Conservation (phyloP, 1,140 invertebrate genomes). For the Drosophila kohkoa region DNA sequence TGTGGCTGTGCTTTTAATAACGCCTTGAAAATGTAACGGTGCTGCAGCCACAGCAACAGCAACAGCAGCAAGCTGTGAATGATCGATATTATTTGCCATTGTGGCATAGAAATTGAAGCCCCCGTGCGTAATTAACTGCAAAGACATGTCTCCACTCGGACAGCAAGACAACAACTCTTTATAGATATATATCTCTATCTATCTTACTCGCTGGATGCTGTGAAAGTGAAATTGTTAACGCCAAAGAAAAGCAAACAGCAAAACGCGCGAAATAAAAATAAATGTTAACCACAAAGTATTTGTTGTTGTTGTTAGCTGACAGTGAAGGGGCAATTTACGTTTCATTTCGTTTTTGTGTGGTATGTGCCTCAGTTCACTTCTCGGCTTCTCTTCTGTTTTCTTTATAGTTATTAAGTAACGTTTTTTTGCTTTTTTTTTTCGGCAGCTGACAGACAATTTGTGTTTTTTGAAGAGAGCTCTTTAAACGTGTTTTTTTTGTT, state of each 20-base stretch:
- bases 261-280: constrained; percentile 38
- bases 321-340: constrained; percentile 78
- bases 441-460: constrained; percentile 49
- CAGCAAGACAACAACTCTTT: background rate
- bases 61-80: constrained; percentile 49
- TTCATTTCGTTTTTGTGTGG: constrained; percentile 57
- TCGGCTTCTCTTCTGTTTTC: constrained; percentile 13
- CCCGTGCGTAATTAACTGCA: constrained; percentile 72
- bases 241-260: constrained; percentile 59
- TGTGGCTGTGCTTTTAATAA: constrained; percentile 37
- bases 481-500: constrained; percentile 33
- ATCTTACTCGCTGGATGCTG: constrained; percentile 57
- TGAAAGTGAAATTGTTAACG: constrained; percentile 79
- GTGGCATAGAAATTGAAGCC: constrained; percentile 72
- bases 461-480: constrained; percentile 24
- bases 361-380: constrained; percentile 57
- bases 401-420: constrained; percentile 78
- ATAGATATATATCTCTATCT: constrained; percentile 24
- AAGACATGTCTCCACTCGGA: constrained; percentile 65
- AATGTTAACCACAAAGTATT: constrained; percentile 54
- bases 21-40: constrained; percentile 72
- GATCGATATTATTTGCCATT: constrained; percentile 82
- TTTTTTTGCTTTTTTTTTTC: constrained; percentile 29
- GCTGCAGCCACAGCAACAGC: constrained; percentile 30
- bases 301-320: constrained; percentile 24